Base-by-base conservation (phyloP, 2,113 vertebrate species). In the Collichthys lucidus region DNA sequence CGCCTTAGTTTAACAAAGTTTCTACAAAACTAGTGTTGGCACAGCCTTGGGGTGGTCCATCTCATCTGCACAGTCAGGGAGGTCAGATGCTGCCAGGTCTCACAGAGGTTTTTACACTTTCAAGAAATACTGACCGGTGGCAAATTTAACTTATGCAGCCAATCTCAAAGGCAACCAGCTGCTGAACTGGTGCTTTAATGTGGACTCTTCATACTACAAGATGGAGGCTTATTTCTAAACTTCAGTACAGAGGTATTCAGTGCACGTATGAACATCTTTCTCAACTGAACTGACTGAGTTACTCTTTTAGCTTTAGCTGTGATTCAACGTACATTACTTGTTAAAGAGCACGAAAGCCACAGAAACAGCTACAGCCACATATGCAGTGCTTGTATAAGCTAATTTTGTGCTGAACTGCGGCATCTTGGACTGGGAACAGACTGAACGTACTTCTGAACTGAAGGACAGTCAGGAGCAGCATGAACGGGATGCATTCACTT, bases 91-190 rank as follows among this genome's bases (percentile, higher is more conserved):
- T 77, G 79, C 55, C 80, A 67, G 80, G 52, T 73, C 61, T 44
- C 40, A 80, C 81, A 44, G 26, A 40, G 59, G 35, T 40, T 63
- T 62, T 42, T 50, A 61, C 50, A 44, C 4, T 49, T 52, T 49
- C 74, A 69, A 74, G 14, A 52, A 56, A 77, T 53, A 55, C 14
- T 69, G 66, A 70, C 79, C 52, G n/a, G 52, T 60, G 66, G n/a
- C 24, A 83, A 88, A 86, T 31, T 75, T 80, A 78, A 55, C 53
- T 22, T 11, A 20, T 16, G 59, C 68, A 71, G n/a, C 60, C 70
- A 63, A 60, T 47, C 17, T 82, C n/a, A 22, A 74, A 82, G 62
- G 47, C 47, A 26, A 2, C 35, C 35, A 40, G 12, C 40, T 10
- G 20, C 62, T 55, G 20, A 60, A 62, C 35, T 4, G 14, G 42